Evolutionary conservation across 2,113 vertebrate genomes (phyloP).

Genomic region (Ictalurus furcatus): DNA sequence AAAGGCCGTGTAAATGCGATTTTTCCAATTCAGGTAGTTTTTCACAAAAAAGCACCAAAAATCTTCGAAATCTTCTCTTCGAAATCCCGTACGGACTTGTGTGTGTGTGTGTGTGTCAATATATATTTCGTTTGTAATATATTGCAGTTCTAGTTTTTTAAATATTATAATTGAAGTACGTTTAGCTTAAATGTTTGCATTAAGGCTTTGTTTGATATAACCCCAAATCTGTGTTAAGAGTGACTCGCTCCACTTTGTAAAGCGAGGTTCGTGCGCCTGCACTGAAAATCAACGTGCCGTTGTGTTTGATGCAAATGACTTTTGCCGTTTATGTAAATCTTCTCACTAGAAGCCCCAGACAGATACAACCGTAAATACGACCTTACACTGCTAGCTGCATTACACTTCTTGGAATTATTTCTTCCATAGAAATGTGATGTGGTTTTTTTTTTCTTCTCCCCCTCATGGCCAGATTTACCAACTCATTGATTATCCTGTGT

Average conservation of each 20-base stretch:
- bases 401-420: not conserved
- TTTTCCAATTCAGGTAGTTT: too few relatives aligned
- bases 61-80: too few relatives aligned
- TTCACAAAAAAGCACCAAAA: too few relatives aligned
- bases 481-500: slow-evolving; percentile 60
- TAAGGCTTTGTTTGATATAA: not conserved
- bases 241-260: not conserved
- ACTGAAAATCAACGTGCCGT: not conserved
- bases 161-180: not conserved
- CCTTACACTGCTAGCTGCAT: not conserved
- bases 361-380: not conserved
- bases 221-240: not conserved
- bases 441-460: too few relatives aligned
- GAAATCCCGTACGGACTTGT: too few relatives aligned
- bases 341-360: not conserved
- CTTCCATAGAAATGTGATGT: not conserved
- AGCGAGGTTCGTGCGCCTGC: not conserved
- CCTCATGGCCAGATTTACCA: not conserved
- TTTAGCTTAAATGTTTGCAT: not conserved
- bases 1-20: too few relatives aligned
- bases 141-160: not conserved
- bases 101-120: not conserved
- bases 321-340: not conserved
- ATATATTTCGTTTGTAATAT: not conserved
- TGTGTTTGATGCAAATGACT: slow-evolving; percentile 18